Base-by-base conservation (phyloP, 2,888 invertebrate species). In the Diploptera punctata region DNA sequence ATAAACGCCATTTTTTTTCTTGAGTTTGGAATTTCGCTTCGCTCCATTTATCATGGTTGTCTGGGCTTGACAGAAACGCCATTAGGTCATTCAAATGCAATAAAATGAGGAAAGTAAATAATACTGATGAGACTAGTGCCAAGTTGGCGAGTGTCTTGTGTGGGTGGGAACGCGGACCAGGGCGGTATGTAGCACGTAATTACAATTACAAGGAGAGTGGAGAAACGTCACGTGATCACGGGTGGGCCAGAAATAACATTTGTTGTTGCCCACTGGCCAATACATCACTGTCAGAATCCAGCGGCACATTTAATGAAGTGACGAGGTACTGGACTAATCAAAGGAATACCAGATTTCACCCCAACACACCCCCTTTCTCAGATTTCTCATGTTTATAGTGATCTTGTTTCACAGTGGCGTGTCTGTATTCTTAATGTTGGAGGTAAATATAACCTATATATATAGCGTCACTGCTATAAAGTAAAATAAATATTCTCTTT, bases 141-240 rank as follows among this genome's bases (percentile, higher is more conserved):
- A 65, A 65, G 33, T 65, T 47, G 65, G 65, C 65, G 33, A 24
- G 21, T 24, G 38, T 49, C n/a, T 9, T 26, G 54, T 21, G 54
- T 54, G 21, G 54, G 54, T 21, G 54, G 54, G n/a, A 24, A 3
- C 7, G n/a, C 4, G 54, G 54, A 7, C n/a, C 16, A 13, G n/a
- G 29, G n/a, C 5, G 65, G 65, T 65, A 65, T 65, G 65, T 65
- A 44, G 47, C 65, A 65, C 29, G 26, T 65, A 65, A 65, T 47
- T 65, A 65, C 65, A 47, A 65, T 47, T 47, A 44, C 65, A 65
- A 65, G 65, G 44, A 43, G 44, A 65, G 65, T 44, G 65, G 65
- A 65, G 44, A n/a, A n/a, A n/a, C n/a, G n/a, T n/a, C n/a, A n/a
- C n/a, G n/a, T n/a, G n/a, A 44, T 26, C 62, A 62, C 62, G 44